These are phyloP conservation scores for Parotia lawesii DNA, from an alignment of 2,113 vertebrate species.

Conservation along the genomic window DNA sequence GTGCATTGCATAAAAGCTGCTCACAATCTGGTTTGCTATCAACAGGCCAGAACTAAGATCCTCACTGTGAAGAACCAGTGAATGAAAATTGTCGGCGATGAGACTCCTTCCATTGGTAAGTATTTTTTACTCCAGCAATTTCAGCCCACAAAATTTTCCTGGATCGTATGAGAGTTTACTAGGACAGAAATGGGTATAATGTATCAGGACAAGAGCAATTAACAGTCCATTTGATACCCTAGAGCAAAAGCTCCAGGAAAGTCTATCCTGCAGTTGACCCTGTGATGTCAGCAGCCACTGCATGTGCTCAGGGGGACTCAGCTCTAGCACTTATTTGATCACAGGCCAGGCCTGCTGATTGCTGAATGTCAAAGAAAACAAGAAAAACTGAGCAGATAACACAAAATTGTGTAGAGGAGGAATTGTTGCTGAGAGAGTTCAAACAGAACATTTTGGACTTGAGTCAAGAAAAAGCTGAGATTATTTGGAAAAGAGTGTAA, in stretches of 20 bases:
- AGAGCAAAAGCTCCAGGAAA: background rate
- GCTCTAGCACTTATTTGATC: conserved; percentile 38
- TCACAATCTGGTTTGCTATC: background rate
- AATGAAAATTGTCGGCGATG: background rate
- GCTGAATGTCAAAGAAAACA: conserved; percentile 55
- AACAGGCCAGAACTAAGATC: background rate
- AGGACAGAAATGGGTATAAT: background rate
- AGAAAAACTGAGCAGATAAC: conserved; percentile 45
- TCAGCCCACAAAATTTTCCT: background rate
- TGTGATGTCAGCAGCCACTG: conserved; percentile 30
- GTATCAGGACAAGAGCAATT: background rate
- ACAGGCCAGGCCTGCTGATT: conserved; percentile 43
- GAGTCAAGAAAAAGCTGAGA: conserved; percentile 44
- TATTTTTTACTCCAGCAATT: background rate
- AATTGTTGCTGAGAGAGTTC: conserved; percentile 47
- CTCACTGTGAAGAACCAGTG: background rate
- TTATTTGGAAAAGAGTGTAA: conserved; percentile 36
- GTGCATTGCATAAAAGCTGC: background rate
- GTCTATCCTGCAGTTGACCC: conserved; percentile 2
- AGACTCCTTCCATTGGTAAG: background rate
- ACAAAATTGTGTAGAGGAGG: conserved; percentile 6
- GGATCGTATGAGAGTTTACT: background rate
- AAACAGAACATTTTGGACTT: conserved; percentile 50
- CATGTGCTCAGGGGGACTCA: background rate
- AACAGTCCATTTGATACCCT: background rate